Base-by-base conservation (phyloP, 2,113 vertebrate genomes). In the Mugil cephalus region DNA sequence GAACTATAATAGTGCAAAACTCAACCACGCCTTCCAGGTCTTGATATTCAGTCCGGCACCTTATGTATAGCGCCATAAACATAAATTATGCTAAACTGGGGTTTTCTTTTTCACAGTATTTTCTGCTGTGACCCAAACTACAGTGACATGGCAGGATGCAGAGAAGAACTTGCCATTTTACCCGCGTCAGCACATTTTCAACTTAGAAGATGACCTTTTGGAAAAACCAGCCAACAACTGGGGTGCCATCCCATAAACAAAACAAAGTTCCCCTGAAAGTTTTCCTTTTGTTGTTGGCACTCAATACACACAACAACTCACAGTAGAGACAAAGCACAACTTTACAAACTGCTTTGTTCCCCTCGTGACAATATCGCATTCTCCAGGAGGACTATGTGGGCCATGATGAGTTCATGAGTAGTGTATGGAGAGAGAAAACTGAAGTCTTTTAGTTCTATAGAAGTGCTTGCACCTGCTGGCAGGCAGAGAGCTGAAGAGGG, bases 401-500 rank as follows among this genome's bases (percentile, higher is more conserved):
- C 78, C 39, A 56, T 5, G 9, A 46, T 77, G 73, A 89, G 61
- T 68, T 21, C 75, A 74, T 87, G 83, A 88, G 69, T 60, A 71
- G 48, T 53, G 68, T 46, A 62, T 48, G 19, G 56, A 71, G 67
- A 66, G 76, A 66, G 52, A 68, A 56, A 58, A 74, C 78, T 60
- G 68, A 76, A 73, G 74, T 75, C 40, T 62, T 86, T 88, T 66
- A 78, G 65, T 84, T 88, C 75, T 80, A 73, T 68, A 62, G 82
- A 85, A 89, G 90, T 79, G 79, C 74, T 65, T 69, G 46, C 91
- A 93, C 82, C 90, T 91, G 87, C 64, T 76, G 84, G 85, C 81
- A 75, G 74, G 85, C 30, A 73, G 46, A 47, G 69, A 46, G 67
- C 66, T 77, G 77, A 76, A 89, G 80, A 89, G 80, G 63, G 38